phyloP scores from a whole-genome alignment of 2,888 invertebrate species.

The Epinotia nisella region DNA sequence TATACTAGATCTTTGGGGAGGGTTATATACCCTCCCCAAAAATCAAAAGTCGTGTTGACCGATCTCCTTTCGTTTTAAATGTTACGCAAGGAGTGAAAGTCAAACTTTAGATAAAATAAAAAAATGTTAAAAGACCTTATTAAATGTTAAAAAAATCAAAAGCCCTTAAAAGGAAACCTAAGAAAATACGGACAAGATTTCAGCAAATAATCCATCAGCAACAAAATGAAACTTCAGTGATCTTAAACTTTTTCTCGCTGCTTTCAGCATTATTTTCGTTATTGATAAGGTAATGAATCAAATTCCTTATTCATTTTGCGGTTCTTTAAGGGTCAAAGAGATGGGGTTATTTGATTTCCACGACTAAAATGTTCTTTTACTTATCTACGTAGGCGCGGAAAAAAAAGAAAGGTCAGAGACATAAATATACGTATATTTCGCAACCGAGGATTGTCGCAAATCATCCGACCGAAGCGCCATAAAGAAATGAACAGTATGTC shows the following conservation, averaged over 20 bases:
- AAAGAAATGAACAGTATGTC: conserved; percentile 64
- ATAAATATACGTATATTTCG: conserved; percentile 8
- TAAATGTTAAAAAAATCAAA: conserved; percentile 46
- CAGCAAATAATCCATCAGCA: conserved; percentile 34
- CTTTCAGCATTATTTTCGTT: neutral
- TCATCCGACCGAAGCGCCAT: conserved; percentile 53
- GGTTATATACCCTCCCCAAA: no score
- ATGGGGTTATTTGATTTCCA: neutral
- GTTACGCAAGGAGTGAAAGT: no score
- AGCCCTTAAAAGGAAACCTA: conserved; percentile 17
- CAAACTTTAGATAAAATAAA: no score
- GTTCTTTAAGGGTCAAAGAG: conserved; percentile 16
- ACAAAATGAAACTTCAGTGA: conserved; percentile 35
- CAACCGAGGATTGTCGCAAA: conserved; percentile 46
- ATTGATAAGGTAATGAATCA: conserved; percentile 13
- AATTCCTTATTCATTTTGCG: conserved; percentile 7
- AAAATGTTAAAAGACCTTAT: no score
- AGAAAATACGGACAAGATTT: conserved; percentile 28
- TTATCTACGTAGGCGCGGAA: neutral
- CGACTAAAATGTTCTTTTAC: neutral
- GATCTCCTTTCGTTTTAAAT: no score
- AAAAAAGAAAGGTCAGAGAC: neutral
- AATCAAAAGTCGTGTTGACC: no score
- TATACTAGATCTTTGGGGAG: no score
- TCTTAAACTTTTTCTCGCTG: conserved; percentile 11